Base-by-base conservation (phyloP, 64 coral and sea anemone species). In the Actinia tenebrosa region DNA sequence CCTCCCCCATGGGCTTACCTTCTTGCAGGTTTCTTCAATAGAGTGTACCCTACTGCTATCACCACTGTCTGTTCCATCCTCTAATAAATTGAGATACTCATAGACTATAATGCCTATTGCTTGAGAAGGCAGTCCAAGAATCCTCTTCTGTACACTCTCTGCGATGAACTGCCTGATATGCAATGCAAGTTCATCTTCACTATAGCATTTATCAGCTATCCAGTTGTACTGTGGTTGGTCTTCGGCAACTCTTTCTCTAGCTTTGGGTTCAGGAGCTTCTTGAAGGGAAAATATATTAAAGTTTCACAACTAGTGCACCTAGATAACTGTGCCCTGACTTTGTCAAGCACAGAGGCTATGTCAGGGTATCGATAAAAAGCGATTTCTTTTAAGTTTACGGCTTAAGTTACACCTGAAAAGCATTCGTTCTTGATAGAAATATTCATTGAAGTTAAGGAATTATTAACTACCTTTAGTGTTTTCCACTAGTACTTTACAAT, bases 51-150 rank as follows among this genome's bases (percentile, higher is more conserved):
- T 26, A 27, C 19, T 72, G 22, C 63, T 63, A 8, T 72, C 87
- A 52, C 82, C 84, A 53, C 89, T 72, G 16, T 90, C 88, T 18
- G 60, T 75, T 44, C 77, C 53, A 66, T 81, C 23, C 44, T 81
- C 83, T 80, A 99, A 82, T 17, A 95, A 84, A 3, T 58, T 80
- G 22, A 92, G 83, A 54, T 92, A 99, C 37, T 77, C 56, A 16
- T 91, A 87, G 60, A 99, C 86, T 69, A 94, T 84, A 60, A 80
- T 86, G 77, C 92, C 93, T 13, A 99, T 80, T 11, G 93, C 97
- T 18, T 95, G 91, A 10, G 97, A 99, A 7, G 97, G 97, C 22
- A 99, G 71, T 71, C 97, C 97, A 88, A 99, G 83, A 53, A 99
- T 93, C 45, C 97, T 92, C 46, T 95, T 89, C 81, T 99, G 97